Evolutionary conservation across 2,797 vertebrate genomes (phyloP).

Genomic region (Lepidocolaptes lacrymiger): DNA sequence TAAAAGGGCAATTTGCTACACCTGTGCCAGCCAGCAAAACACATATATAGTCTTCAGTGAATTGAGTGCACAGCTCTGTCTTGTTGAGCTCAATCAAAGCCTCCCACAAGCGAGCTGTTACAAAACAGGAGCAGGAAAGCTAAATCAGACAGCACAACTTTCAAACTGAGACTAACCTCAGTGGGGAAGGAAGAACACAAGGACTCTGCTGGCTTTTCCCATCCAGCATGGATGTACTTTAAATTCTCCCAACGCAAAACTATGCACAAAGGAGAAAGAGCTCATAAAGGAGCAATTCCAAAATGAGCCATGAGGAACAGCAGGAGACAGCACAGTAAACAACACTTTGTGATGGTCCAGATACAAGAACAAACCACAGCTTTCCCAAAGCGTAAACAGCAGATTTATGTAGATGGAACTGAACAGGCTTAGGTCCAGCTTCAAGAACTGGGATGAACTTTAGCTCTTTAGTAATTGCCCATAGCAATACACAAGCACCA

Average conservation of each 20-base stretch:
- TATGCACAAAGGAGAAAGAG: background rate
- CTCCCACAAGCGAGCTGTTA: background rate
- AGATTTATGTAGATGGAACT: background rate
- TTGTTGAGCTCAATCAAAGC: conserved; percentile 22
- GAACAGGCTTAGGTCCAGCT: background rate
- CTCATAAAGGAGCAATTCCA: background rate
- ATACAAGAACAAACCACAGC: background rate
- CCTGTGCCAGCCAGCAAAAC: conserved; percentile 9
- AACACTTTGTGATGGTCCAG: background rate
- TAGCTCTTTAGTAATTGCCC: background rate
- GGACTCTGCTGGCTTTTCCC: background rate
- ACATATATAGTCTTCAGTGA: background rate
- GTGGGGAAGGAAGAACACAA: background rate
- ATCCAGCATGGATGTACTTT: background rate
- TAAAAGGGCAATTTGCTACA: conserved; percentile 8
- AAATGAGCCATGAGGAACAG: background rate
- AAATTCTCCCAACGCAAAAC: background rate
- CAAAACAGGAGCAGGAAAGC: background rate
- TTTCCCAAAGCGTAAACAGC: background rate
- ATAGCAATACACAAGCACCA: background rate
- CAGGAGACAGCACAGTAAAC: accelerated
- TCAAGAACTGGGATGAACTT: background rate
- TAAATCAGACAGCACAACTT: background rate
- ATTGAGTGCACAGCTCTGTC: background rate
- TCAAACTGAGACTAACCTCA: background rate